Percentiles rank a stretch among this genome's conserved stretches.
These are phyloP conservation scores for Chloroclystis v-ata DNA, from an alignment of 2,888 invertebrate genomes.

Conservation along the genomic window DNA sequence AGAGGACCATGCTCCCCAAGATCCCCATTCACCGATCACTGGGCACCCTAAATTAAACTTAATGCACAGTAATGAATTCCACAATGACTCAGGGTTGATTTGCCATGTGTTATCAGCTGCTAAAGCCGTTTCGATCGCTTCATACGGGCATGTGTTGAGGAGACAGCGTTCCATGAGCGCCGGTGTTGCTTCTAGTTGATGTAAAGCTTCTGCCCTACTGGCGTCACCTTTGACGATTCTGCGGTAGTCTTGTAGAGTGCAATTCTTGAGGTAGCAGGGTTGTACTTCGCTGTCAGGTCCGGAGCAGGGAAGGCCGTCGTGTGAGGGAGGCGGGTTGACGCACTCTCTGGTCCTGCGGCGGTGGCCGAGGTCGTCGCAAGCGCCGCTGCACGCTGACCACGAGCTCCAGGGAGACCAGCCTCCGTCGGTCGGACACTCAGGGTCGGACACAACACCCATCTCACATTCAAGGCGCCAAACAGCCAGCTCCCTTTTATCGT, in stretches of 20 bases:
- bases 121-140: conserved; percentile 59
- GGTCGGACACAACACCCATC: conserved; percentile 54
- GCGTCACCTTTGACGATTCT: conserved; percentile 52
- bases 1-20: conserved; percentile 61
- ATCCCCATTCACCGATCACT: conserved; percentile 62
- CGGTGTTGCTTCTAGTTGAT: conserved; percentile 58
- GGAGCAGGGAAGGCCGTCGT: conserved; percentile 60
- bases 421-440: conserved; percentile 68
- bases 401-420: conserved; percentile 69
- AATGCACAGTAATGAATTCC: conserved; percentile 74
- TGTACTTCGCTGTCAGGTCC: conserved; percentile 60
- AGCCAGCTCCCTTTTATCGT: conserved; percentile 44
- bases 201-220: conserved; percentile 52
- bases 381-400: conserved; percentile 66
- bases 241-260: conserved; percentile 59
- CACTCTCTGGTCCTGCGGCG: conserved; percentile 59
- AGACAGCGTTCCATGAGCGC: conserved; percentile 65
- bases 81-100: conserved; percentile 55
- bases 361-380: conserved; percentile 67
- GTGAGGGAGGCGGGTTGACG: conserved; percentile 61
- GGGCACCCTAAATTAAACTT: conserved; percentile 73
- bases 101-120: conserved; percentile 61
- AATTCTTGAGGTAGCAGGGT: conserved; percentile 60
- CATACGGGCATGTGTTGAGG: conserved; percentile 61
- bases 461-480: conserved; percentile 68